Conservation (phyloP, 2,797 vertebrate genomes). For the Lagorchestes hirsutus region DNA sequence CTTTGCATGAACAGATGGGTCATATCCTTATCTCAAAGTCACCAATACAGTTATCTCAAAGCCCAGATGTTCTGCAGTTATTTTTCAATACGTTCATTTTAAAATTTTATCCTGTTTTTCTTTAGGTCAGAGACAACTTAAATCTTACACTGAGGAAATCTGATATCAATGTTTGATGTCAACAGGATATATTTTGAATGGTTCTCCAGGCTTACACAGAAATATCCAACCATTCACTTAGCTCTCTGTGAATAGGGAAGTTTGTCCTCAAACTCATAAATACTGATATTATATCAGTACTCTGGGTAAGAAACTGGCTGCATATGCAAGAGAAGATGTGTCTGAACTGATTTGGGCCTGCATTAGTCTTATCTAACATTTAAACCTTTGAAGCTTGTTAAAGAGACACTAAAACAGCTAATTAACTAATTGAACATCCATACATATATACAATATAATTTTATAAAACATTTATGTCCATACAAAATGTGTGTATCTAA, state of each 20-base stretch:
- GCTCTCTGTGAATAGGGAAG: not conserved
- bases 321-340: not conserved
- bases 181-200: not conserved
- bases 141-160: not conserved
- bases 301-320: not conserved
- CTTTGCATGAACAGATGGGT: slow-evolving; percentile 10
- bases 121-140: slow-evolving; percentile 19
- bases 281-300: not conserved
- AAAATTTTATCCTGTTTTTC: slow-evolving; percentile 32
- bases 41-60: not conserved
- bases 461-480: not conserved
- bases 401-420: not conserved
- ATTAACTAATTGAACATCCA: not conserved
- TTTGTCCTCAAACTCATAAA: not conserved
- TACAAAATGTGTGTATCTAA: not conserved
- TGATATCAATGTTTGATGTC: not conserved
- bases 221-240: not conserved
- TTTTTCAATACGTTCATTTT: not conserved
- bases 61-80: not conserved
- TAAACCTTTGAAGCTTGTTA: not conserved
- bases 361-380: not conserved
- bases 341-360: not conserved
- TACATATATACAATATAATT: not conserved
- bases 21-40: slow-evolving; percentile 29
- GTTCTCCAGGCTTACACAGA: not conserved